Base-by-base conservation (phyloP, 2,113 vertebrate genomes). In the Glaucidium brasilianum region DNA sequence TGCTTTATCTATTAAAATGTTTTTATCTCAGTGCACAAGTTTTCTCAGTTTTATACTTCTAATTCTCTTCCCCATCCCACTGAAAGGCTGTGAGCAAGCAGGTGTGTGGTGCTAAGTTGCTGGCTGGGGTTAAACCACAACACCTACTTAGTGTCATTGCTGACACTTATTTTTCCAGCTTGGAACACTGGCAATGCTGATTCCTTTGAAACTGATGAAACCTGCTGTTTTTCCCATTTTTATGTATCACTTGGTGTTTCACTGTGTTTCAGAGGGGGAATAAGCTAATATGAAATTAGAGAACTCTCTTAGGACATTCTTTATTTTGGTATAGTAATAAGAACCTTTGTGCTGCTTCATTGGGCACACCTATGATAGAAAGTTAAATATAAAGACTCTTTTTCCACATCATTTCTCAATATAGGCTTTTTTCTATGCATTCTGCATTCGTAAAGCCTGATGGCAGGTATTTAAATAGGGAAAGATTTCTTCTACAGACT, bases 261-360 rank as follows among this genome's bases (percentile, higher is more conserved):
- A 49, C 74, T 14, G 4, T 85, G 37, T 89, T 95, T 95, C 5
- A 35, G n/a, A 71, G 18, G 10, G 29, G 12, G 39, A 85, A 81
- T 52, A 85, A 94, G 14, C 21, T 79, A 94, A 78, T 60, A 64
- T 14, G 39, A 96, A 97, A 95, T 85, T 94, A 96, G 30, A 90
- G 41, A 92, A 69, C 9, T 94, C 77, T 90, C 60, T 75, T 59
- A 66, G 52, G 74, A 94, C 87, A 85, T 85, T 77, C 35, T 87
- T 89, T 55, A 53, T 92, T 95, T 94, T 88, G 53, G 12, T 73
- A 53, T 9, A 90, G 35, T 66, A 77, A 78, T 87, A 90, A 75
- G 56, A 78, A 73, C 62, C n/a, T 68, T 75, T 47, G 73, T 72
- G 39, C 34, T 91, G 55, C 78, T 94, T 93, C 80, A 79, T 30